A percentile compares a stretch with the other conserved stretches of the same genome.
Conservation (phyloP, 1,140 invertebrate species). For the Drosophila insularis region DNA sequence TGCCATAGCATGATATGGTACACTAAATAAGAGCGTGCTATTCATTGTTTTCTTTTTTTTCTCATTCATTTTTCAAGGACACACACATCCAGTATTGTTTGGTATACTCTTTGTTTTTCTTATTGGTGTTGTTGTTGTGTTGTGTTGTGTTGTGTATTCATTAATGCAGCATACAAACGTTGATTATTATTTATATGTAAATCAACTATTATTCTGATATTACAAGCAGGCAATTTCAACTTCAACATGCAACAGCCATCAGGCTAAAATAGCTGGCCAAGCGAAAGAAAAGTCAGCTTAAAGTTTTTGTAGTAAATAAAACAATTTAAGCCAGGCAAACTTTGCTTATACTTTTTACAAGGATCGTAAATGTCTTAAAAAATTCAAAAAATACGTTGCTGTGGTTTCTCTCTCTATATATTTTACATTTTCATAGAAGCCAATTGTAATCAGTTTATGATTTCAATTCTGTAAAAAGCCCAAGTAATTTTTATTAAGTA, state of each 20-base stretch:
- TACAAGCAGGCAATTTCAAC: constrained; percentile 39
- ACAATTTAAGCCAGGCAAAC: constrained; percentile 4
- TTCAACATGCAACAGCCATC: constrained; percentile 38
- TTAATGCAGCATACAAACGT: constrained; percentile 45
- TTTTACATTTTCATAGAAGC: too few relatives aligned
- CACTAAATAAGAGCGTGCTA: constrained; percentile 20
- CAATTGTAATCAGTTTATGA: too few relatives aligned
- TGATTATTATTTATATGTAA: constrained; percentile 57
- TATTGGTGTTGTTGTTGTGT: constrained; percentile 1
- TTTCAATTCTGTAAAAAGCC: too few relatives aligned
- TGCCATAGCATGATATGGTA: constrained; percentile 48
- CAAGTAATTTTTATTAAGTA: too few relatives aligned
- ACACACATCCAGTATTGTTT: constrained; percentile 6
- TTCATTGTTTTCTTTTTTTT: background rate
- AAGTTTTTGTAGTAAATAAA: constrained; percentile 18
- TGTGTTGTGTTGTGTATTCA: constrained; percentile 36
- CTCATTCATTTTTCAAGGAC: constrained; percentile 40
- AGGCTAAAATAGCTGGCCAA: constrained; percentile 1
- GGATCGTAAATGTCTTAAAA: background rate
- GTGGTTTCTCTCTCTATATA: too few relatives aligned
- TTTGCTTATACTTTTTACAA: background rate
- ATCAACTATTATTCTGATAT: constrained; percentile 21
- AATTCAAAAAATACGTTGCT: too few relatives aligned
- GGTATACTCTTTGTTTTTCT: background rate
- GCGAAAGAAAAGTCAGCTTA: constrained; percentile 24